phyloP scores from a whole-genome alignment of 35 echinoderm and acorn worm genomes.

The Eucidaris tribuloides region DNA sequence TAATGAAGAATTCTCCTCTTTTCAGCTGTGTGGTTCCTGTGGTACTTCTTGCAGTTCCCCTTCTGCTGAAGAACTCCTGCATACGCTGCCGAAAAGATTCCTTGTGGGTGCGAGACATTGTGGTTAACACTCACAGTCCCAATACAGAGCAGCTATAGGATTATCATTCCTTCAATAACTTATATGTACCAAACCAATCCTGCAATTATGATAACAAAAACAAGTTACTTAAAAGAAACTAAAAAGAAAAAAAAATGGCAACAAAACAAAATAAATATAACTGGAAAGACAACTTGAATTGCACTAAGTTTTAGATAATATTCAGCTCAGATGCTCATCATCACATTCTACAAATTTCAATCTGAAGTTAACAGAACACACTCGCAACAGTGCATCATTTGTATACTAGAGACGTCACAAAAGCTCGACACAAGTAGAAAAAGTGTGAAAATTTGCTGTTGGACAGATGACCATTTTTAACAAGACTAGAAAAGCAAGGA shows the following conservation, averaged over 20 bases:
- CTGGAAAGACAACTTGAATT: not conserved
- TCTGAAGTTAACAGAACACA: too few species aligned
- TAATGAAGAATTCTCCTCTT: slow-evolving; percentile 75
- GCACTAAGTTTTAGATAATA: too few species aligned
- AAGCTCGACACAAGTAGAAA: too few species aligned
- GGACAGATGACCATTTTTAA: too few species aligned
- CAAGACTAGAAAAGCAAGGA: too few species aligned
- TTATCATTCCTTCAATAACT: not conserved
- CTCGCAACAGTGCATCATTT: too few species aligned
- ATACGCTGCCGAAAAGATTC: slow-evolving; percentile 62
- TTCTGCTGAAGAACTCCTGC: slow-evolving; percentile 42
- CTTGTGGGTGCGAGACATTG: slow-evolving; percentile 39
- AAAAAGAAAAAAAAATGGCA: not conserved
- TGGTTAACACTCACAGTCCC: not conserved
- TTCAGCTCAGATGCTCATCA: too few species aligned
- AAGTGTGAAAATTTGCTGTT: too few species aligned
- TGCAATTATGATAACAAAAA: not conserved
- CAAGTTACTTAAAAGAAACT: not conserved
- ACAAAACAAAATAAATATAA: not conserved
- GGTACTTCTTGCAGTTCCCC: not conserved
- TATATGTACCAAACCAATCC: not conserved
- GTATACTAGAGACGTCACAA: too few species aligned
- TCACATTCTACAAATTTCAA: too few species aligned
- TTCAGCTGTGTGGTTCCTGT: slow-evolving; percentile 18
- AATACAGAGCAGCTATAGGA: not conserved